These are phyloP conservation scores for Sarcophaga caerulescens DNA, from an alignment of 2,888 invertebrate genomes.

Conservation along the genomic window DNA sequence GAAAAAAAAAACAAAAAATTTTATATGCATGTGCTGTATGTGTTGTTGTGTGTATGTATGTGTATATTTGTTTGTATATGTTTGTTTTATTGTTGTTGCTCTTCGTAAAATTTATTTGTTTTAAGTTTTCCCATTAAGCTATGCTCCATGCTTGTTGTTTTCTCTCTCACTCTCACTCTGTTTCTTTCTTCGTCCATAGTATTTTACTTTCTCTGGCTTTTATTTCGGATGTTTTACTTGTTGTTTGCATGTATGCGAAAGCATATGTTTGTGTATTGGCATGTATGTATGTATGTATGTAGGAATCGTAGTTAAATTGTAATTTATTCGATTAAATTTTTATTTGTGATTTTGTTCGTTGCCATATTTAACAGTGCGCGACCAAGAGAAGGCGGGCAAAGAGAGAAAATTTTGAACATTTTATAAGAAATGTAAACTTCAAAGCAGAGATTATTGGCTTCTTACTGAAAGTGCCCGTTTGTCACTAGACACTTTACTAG, in stretches of 20 bases:
- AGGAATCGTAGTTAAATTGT: constrained; percentile 46
- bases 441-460: no score
- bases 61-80: not conserved
- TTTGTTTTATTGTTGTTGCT: constrained; percentile 11
- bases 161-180: not conserved
- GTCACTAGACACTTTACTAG: no score
- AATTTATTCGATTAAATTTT: constrained; percentile 30
- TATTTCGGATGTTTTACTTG: not conserved
- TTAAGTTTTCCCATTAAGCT: constrained; percentile 60
- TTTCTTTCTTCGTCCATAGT: not conserved
- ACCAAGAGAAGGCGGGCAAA: no score
- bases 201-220: constrained; percentile 2
- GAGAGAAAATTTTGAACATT: no score
- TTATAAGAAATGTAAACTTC: no score
- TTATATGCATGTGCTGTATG: not conserved
- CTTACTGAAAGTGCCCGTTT: no score
- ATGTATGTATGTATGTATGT: not conserved
- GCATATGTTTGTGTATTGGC: no score
- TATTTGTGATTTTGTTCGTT: not conserved
- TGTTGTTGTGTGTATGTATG: not conserved
- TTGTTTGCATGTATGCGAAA: not conserved
- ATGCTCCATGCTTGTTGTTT: constrained; percentile 19
- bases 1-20: not conserved
- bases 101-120: constrained; percentile 61
- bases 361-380: not conserved